Evolutionary conservation across 2,113 vertebrate species (phyloP).

Genomic region (Oncorhynchus keta): DNA sequence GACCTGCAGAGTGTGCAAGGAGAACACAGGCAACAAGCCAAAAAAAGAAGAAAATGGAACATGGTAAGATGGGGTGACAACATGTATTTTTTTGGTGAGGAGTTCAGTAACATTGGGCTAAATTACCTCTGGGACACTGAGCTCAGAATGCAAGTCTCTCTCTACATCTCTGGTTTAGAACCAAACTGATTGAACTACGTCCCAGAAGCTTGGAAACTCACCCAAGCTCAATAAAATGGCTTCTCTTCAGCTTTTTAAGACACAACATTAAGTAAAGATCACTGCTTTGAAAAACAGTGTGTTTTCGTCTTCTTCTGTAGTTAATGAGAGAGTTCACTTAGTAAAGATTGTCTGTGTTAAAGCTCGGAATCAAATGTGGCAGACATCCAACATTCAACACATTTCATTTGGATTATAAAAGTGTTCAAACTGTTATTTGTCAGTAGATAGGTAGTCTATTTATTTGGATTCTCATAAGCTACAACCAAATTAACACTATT

Average conservation of each 20-base stretch:
- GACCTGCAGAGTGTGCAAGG: neutral
- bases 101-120: slow-evolving; percentile 4
- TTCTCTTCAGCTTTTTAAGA: slow-evolving; percentile 8
- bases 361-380: too few species aligned
- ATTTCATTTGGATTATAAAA: too few species aligned
- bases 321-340: slow-evolving; percentile 11
- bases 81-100: slow-evolving; percentile 2
- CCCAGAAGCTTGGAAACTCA: slow-evolving; percentile 9
- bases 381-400: too few species aligned
- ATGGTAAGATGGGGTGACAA: neutral
- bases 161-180: neutral
- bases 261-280: slow-evolving; percentile 39
- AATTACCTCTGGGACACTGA: neutral
- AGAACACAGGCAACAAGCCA: neutral
- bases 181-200: neutral
- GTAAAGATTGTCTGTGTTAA: too few species aligned
- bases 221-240: slow-evolving; percentile 9
- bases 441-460: too few species aligned
- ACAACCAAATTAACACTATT: too few species aligned
- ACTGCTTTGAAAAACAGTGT: slow-evolving; percentile 6
- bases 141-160: neutral
- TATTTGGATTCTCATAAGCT: too few species aligned
- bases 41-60: neutral
- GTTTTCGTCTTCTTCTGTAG: neutral
- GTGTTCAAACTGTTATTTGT: too few species aligned